Base-by-base conservation (phyloP, 2,888 invertebrate genomes). In the Tridacna crocea region DNA sequence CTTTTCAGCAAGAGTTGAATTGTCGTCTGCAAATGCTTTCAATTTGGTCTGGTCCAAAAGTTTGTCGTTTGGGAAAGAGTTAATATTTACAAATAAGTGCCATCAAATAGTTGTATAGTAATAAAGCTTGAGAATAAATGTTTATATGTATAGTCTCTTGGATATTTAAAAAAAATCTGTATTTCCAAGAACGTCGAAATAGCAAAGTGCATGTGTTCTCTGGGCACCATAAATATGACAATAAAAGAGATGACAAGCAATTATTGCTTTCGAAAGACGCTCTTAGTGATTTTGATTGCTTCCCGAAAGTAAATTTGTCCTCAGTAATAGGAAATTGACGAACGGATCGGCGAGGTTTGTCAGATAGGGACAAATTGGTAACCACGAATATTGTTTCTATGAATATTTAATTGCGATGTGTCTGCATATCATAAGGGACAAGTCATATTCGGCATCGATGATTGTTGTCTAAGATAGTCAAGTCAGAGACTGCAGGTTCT, bases 301-400 rank as follows among this genome's bases (percentile, higher is more conserved):
- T 58, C 58, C n/a, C 58, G 58, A 58, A 58, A 58, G 58, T 58
- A 58, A 58, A 58, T 58, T 58, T 58, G n/a, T 58, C 17, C n/a
- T n/a, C n/a, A 17, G 19, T 58, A n/a, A 58, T 58, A n/a, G 58
- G 58, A 19, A 19, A 17, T 58, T n/a, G 58, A n/a, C 58, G 58
- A 58, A 58, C 58, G n/a, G n/a, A 19, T 58, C 58, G 17, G n/a
- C n/a, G 36, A 36, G 10, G 58, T 58, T 58, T n/a, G 68, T 47
- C 68, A 68, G n/a, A 47, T 27, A 6, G n/a, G n/a, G 68, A 68
- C 68, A 47, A 46, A 47, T n/a, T 68, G 17, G 68, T 68, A 68
- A 68, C 68, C 46, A 68, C 46, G 68, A 68, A 68, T 68, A 68
- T 68, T 47, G 47, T 68, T 63, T 68, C 68, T 68, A 68, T 68